phyloP scores from a whole-genome alignment of 2,888 invertebrate species.

The Strigamia crassipes region DNA sequence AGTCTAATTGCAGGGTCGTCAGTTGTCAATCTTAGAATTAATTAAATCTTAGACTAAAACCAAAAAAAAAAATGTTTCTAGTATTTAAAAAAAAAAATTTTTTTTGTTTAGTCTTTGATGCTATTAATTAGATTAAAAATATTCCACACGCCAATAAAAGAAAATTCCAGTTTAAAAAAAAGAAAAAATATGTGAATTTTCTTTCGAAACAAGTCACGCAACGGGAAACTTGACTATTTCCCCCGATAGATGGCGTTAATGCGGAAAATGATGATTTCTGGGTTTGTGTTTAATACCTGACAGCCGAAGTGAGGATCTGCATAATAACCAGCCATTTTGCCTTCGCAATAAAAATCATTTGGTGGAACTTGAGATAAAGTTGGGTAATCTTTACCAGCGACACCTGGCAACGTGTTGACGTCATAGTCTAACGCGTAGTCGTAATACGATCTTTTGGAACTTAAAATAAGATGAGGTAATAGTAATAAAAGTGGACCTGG shows the following conservation, averaged over 20 bases:
- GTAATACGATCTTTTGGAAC: not conserved
- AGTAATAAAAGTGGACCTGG: not conserved
- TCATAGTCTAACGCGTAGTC: not conserved
- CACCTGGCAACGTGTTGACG: conserved; percentile 41
- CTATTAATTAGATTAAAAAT: not conserved
- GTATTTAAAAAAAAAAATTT: not conserved
- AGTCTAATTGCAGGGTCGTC: not conserved
- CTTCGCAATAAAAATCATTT: conserved; percentile 45
- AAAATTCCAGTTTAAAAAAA: not conserved
- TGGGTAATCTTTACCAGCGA: conserved; percentile 44
- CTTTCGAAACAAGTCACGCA: not conserved
- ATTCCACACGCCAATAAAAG: not conserved
- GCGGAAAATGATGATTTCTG: not conserved
- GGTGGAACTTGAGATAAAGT: conserved; percentile 18
- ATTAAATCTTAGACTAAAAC: no score
- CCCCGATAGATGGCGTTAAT: no score
- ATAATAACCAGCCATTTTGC: conserved; percentile 45
- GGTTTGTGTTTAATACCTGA: conserved; percentile 24
- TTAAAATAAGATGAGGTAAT: not conserved
- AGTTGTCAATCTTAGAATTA: not conserved
- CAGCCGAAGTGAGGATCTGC: conserved; percentile 45
- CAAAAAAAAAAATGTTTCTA: no score
- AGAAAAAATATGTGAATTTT: not conserved
- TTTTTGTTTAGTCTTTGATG: not conserved
- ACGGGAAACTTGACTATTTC: not conserved